phyloP scores from a whole-genome alignment of 2,113 vertebrate species.

The Dipodomys ordii region DNA sequence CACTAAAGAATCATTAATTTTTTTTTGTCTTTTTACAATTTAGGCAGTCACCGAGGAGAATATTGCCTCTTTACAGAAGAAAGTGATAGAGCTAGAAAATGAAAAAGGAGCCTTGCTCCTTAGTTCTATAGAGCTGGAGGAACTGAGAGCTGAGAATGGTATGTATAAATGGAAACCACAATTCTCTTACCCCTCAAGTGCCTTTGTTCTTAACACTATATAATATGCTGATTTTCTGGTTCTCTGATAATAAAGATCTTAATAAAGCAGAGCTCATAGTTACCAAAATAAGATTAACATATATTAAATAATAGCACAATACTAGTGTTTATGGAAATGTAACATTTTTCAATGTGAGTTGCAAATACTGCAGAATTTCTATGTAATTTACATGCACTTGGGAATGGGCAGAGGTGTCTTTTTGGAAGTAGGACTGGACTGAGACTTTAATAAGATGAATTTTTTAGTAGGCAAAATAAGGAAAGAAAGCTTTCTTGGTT shows the following conservation, averaged over 20 bases:
- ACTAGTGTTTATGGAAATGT: neutral
- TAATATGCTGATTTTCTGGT: neutral
- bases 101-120: conserved; percentile 69
- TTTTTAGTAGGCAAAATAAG: conserved; percentile 50
- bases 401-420: neutral
- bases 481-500: neutral
- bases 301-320: neutral
- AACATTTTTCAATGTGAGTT: neutral
- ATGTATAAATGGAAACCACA: conserved; percentile 50
- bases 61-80: conserved; percentile 83
- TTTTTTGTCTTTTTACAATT: conserved; percentile 59
- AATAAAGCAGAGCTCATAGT: neutral
- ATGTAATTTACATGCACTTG: conserved; percentile 17
- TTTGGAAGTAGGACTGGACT: neutral
- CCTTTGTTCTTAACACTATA: neutral
- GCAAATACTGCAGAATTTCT: conserved; percentile 2
- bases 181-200: conserved; percentile 6
- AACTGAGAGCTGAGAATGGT: conserved; percentile 78
- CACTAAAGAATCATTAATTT: conserved; percentile 47
- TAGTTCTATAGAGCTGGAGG: conserved; percentile 65
- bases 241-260: neutral
- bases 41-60: conserved; percentile 78
- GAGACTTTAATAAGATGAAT: neutral
- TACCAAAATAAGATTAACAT: conserved; percentile 19
- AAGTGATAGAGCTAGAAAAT: conserved; percentile 78